phyloP scores from a whole-genome alignment of 2,113 vertebrate species.

The Spea bombifrons region DNA sequence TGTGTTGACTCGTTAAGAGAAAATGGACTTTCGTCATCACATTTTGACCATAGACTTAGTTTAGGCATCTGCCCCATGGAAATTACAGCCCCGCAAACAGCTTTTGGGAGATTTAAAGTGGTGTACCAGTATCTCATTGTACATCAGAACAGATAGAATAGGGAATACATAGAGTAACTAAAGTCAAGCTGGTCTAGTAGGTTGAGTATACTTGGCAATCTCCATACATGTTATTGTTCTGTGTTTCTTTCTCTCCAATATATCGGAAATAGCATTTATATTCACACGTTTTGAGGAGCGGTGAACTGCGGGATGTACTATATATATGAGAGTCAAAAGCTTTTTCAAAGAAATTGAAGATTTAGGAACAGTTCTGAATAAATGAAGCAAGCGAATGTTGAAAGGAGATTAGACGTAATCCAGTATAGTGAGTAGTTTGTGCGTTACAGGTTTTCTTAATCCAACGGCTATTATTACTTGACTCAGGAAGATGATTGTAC shows the following conservation, averaged over 20 bases:
- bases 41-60: too few relatives aligned
- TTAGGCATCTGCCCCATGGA: too few relatives aligned
- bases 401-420: conserved; percentile 42
- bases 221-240: too few relatives aligned
- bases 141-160: too few relatives aligned
- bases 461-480: conserved; percentile 19
- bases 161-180: too few relatives aligned
- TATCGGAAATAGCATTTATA: not conserved
- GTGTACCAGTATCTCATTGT: too few relatives aligned
- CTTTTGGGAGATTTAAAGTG: too few relatives aligned
- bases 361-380: conserved; percentile 13
- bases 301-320: not conserved
- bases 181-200: too few relatives aligned
- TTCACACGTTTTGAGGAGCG: not conserved
- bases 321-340: conserved; percentile 7
- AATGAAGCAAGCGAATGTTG: conserved; percentile 30
- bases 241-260: not conserved
- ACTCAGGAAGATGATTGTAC: conserved; percentile 13
- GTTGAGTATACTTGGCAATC: too few relatives aligned
- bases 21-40: too few relatives aligned
- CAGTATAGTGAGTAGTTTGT: conserved; percentile 28
- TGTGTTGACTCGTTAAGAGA: too few relatives aligned
- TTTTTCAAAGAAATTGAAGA: not conserved
- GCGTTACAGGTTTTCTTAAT: conserved; percentile 21
- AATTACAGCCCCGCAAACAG: too few relatives aligned